phyloP scores from a whole-genome alignment of 2,113 vertebrate species.

The Microtus oregoni region DNA sequence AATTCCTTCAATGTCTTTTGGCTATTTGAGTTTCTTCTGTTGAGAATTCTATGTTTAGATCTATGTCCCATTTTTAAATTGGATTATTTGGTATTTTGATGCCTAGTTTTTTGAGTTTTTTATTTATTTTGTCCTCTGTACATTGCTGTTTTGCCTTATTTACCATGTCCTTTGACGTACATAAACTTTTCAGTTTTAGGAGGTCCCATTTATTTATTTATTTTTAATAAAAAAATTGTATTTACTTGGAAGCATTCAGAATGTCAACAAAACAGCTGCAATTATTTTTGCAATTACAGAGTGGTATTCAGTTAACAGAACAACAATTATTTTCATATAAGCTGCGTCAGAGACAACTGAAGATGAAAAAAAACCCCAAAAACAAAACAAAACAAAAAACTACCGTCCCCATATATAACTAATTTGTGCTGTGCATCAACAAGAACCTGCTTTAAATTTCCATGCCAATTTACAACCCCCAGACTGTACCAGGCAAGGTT shows the following conservation, averaged over 20 bases:
- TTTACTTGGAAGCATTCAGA: conserved; percentile 99
- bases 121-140: too few species aligned
- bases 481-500: conserved; percentile 94
- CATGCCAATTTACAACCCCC: conserved; percentile 91
- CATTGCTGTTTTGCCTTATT: too few species aligned
- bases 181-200: too few species aligned
- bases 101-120: too few species aligned
- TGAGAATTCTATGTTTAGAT: too few species aligned
- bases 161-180: too few species aligned
- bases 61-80: too few species aligned
- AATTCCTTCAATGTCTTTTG: too few species aligned
- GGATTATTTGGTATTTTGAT: too few species aligned
- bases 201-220: too few species aligned
- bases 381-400: not conserved
- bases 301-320: conserved; percentile 99
- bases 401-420: conserved; percentile 87
- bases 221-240: conserved; percentile 83
- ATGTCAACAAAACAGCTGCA: conserved; percentile 97
- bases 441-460: conserved; percentile 90
- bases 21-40: too few species aligned
- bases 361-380: too few species aligned
- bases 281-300: conserved; percentile 94
- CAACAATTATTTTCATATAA: conserved; percentile 91
- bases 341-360: conserved; percentile 84
- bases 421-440: conserved; percentile 94